Evolutionary conservation across 1,140 invertebrate species (phyloP), one percentile per base, ranked within the genome.

Genomic region (Saxidomus purpurata): DNA sequence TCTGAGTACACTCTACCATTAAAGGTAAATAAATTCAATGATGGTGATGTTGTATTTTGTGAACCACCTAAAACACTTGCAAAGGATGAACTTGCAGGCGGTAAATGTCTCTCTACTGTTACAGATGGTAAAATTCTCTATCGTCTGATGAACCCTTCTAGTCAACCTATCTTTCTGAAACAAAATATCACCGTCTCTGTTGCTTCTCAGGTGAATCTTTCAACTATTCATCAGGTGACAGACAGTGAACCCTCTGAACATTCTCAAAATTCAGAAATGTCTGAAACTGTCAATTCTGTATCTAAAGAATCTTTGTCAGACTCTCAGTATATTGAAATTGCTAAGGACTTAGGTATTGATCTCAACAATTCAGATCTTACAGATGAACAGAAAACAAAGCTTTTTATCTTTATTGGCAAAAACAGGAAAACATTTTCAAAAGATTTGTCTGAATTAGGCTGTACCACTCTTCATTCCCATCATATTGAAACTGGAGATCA

Each of bases 371-470:
- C 15, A 31, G 36, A 79, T 38, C n/a, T 90, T 22, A 80, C 1
- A 38, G 34, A 9, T 4, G 36, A 9, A 74, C 55, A 86, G 67
- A 86, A 63, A 49, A 17, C 36, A 22, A 77, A 80, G 71, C 82
- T 25, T 1, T 69, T 15, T 22, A 34, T 36, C n/a, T 90, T 90
- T 69, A 19, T 90, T 19, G 74, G 59, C 19, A 47, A 77, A 40
- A 49, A 90, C n/a, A 69, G 82, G 38, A 74, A n/a, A 90, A 59
- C 34, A 69, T 19, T 90, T 82, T 74, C 89, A 13, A 69, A 28
- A 22, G 61, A 86, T 63, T 61, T 90, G 2, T 74, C 59, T 4
- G 83, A 90, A 87, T 28, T 90, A 2, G 89, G 89, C 28, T 3
- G 25, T n/a, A 77, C 89, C 52, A 28, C 67, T n/a, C 8, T 90